Evolutionary conservation across 2,113 vertebrate species (phyloP), one percentile per base, ranked within the genome.

Genomic region (Oreochromis spilurus): DNA sequence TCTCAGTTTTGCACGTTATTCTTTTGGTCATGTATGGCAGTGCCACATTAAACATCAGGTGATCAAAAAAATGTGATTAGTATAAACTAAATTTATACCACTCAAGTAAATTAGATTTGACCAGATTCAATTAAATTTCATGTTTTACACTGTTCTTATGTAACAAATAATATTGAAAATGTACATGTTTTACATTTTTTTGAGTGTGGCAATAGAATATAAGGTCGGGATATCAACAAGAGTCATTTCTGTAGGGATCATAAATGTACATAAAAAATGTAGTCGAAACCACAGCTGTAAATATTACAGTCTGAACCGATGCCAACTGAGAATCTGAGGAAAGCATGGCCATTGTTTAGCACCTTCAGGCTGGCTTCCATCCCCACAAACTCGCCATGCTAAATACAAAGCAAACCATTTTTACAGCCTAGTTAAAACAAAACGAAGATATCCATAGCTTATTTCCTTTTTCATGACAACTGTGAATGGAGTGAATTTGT

Each of bases 71-170:
- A 62, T 62, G 17, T 62, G 31, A 62, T 62, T 62, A 0, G 31
- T 62, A 36, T 19, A 36, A 62, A 62, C 58, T 36, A 62, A 62
- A 62, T 62, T 6, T 62, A 62, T 62, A 62, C 58, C 58, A 62
- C 9, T 62, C 58, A 62, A 34, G 5, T 34, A 62, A 62, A 34
- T 34, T 62, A 7, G 19, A 62, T 62, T 62, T 62, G 5, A 7
- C 16, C 2, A 62, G 31, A 62, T 62, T 62, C 9, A 62, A 62
- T 62, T 62, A 36, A 31, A 36, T 17, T 62, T 19, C 29, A 36
- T 62, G 17, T 62, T 62, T 62, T 31, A 36, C 31, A 36, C 3
- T 19, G 29, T 62, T 34, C 58, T 3, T 62, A 62, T 36, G 17
- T 19, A 36, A 62, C 31, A 34, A 62, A 62, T 19, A 19, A 34